These are phyloP conservation scores for Theonella swinhoei DNA, from an alignment of 37 sponge, comb jelly and placozoan species.

Conservation along the genomic window DNA sequence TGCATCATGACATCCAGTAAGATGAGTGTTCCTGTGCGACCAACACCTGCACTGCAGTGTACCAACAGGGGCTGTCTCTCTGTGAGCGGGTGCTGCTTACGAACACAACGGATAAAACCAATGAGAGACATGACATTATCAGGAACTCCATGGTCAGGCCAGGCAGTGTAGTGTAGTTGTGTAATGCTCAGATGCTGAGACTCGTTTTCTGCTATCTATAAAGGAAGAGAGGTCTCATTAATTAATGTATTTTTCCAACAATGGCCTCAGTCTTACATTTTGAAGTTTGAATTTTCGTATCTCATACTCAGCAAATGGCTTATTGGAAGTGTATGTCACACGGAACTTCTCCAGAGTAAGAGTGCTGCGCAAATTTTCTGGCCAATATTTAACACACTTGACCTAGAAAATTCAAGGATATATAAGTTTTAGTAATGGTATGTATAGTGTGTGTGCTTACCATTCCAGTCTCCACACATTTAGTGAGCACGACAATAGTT, in stretches of 20 bases:
- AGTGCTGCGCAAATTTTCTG: not conserved
- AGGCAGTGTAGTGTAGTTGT: conserved; percentile 69
- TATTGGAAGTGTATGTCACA: conserved; percentile 20
- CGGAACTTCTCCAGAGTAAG: conserved; percentile 2
- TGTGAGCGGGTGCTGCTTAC: conserved; percentile 11
- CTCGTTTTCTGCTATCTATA: not conserved
- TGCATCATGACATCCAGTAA: conserved; percentile 50
- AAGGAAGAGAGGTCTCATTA: not conserved
- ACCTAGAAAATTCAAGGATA: not conserved
- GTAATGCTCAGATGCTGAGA: conserved; percentile 15
- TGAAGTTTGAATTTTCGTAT: not conserved
- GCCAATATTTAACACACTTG: conserved; percentile 24
- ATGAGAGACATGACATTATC: conserved; percentile 58
- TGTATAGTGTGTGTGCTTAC: not conserved
- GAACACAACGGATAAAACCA: conserved; percentile 42
- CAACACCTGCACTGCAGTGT: conserved; percentile 76
- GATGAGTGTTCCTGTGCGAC: conserved; percentile 65
- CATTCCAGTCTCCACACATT: not conserved
- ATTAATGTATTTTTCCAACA: no score
- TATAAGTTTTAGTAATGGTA: no score
- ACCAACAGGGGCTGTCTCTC: conserved; percentile 38
- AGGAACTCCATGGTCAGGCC: conserved; percentile 83
- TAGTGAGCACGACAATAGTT: conserved; percentile 1
- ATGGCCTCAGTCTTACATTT: conserved; percentile 3
- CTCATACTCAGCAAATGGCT: not conserved